phyloP scores from a whole-genome alignment of 2,888 invertebrate genomes.

The Mechanitis mazaeus region DNA sequence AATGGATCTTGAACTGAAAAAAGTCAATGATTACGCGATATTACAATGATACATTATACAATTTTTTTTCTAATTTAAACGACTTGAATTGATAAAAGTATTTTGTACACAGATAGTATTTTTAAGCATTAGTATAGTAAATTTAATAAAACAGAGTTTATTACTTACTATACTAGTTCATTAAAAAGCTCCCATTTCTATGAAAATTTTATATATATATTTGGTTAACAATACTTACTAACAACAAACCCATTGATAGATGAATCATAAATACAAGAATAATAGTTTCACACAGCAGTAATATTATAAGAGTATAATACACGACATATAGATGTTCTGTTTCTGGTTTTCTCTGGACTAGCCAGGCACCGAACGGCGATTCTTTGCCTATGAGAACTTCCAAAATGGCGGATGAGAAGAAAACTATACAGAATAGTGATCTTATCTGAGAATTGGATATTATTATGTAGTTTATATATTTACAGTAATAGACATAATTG shows the following conservation, averaged over 20 bases:
- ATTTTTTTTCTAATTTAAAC: too few species aligned
- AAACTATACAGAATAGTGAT: conserved; percentile 33
- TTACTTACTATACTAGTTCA: not conserved
- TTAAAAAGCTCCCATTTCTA: not conserved
- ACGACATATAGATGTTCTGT: conserved; percentile 8
- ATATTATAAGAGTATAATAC: conserved; percentile 30
- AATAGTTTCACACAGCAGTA: conserved; percentile 37
- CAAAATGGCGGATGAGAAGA: conserved; percentile 34
- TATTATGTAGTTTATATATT: not conserved
- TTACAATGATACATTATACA: too few species aligned
- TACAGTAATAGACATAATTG: too few species aligned
- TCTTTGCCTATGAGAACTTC: conserved; percentile 31
- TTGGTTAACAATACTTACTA: conserved; percentile 32
- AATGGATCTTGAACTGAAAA: conserved; percentile 33
- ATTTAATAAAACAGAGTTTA: too few species aligned
- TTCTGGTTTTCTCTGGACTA: conserved; percentile 14
- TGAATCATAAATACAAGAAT: conserved; percentile 32
- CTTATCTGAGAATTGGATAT: conserved; percentile 37
- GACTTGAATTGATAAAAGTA: too few species aligned
- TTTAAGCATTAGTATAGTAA: too few species aligned
- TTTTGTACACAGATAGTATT: too few species aligned
- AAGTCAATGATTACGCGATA: not conserved
- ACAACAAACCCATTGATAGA: conserved; percentile 34
- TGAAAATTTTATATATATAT: not conserved
- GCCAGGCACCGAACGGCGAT: conserved; percentile 23